Evolutionary conservation across 1,140 invertebrate species (phyloP), one percentile per base, ranked within the genome.

Genomic region (Aphidius gifuensis): DNA sequence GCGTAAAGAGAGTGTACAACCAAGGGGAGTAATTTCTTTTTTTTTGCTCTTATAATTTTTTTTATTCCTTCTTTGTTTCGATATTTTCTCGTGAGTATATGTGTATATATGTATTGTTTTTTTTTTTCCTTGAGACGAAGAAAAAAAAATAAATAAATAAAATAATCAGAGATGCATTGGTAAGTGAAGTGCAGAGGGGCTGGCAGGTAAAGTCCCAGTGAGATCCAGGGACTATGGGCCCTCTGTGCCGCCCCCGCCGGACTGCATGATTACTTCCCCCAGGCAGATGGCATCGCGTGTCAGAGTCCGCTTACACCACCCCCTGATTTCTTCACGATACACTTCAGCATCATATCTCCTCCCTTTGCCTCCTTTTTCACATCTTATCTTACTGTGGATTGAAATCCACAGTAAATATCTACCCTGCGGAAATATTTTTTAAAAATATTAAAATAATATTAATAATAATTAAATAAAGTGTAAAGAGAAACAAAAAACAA

Each of bases 211-310:
- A 72, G 65, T 68, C 66, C 65, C 69, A 67, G 69, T 44, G 32
- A 32, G 4, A 32, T 2, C 23, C 4, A 4, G 23, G 23, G 23
- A 32, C 16, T 43, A 50, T 32, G 38, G 66, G 66, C 66, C 71
- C 70, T 67, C 66, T 58, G 61, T 67, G 68, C 74, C 77, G 72
- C 77, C 77, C 77, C 74, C 79, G 74, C 76, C 74, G 70, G 69
- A 69, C 70, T 71, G 69, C 73, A 67, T 75, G 77, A 79, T 78
- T 76, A 71, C 77, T 74, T 72, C 79, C 79, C 68, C 69, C 69
- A 65, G 74, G 76, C 71, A 55, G 55, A 39, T 42, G 67, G 77
- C 75, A 80, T 80, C 77, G 77, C 79, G 77, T 80, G 77, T 80
- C 78, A 77, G 76, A 69, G 75, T 77, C 75, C 77, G 74, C 76